Base-by-base conservation (phyloP, 2,113 vertebrate species). In the Condylura cristata region DNA sequence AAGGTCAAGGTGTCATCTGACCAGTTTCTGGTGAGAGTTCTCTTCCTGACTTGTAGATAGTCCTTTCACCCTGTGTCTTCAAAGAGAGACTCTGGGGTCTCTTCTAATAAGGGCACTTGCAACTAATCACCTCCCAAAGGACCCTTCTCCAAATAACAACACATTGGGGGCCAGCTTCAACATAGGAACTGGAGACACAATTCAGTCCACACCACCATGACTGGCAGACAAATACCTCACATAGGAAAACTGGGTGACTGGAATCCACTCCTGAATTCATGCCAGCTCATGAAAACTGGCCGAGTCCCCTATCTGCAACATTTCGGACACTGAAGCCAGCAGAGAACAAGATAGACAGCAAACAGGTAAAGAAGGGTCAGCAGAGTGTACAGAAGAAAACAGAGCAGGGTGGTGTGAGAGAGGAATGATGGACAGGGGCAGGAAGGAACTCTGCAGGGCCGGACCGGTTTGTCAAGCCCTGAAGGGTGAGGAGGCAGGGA, bases 201-300 rank as follows among this genome's bases (percentile, higher is more conserved):
- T 1, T 24, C 53, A 32, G 53, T 3, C 26, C 20, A 32, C 2
- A 61, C 76, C 30, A 11, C 10, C 17, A 0, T 22, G 34, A 65
- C 12, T 0, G 9, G 66, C 30, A 85, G 60, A 68, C 14, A 17
- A 34, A 71, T 63, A 22, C 37, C 34, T 24, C 10, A 6, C 3
- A 0, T 0, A 2, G 48, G 74, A 60, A 65, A 65, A 8, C 8
- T 6, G 14, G 46, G 44, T 2, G 37, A 3, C 10, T 28, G 26
- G 48, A 11, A 28, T n/a, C n/a, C 24, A 14, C 34, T 71, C 14
- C 30, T 60, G 56, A 26, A 32, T 87, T 56, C 56, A 20, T 4
- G 34, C 1, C 11, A 48, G 70, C 28, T 75, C 2, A 32, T 34
- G 3, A 6, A 24, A 24, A 22, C 8, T 11, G 17, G 41, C 39